These are phyloP conservation scores for Petromus typicus DNA, from an alignment of 2,113 vertebrate genomes.

Conservation along the genomic window DNA sequence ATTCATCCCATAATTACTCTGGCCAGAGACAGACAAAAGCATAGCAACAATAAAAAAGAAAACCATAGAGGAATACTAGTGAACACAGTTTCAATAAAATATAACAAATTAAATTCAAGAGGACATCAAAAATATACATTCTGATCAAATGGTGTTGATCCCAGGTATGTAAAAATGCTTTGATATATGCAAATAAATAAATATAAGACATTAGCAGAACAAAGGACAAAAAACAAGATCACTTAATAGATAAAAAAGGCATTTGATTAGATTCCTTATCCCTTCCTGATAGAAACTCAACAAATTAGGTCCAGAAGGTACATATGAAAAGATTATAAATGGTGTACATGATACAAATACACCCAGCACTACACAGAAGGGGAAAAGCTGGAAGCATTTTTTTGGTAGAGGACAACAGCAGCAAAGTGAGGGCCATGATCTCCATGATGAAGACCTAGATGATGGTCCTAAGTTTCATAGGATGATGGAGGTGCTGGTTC, in stretches of 20 bases:
- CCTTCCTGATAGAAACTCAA: neutral
- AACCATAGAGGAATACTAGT: neutral
- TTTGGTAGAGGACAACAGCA: neutral
- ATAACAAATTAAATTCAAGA: neutral
- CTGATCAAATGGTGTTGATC: neutral
- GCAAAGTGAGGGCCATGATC: neutral
- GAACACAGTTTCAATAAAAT: neutral
- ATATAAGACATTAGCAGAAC: neutral
- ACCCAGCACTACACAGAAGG: neutral
- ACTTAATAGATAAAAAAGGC: neutral
- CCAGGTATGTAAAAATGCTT: neutral
- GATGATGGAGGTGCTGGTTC: neutral
- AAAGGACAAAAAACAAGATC: neutral
- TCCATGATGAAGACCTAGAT: neutral
- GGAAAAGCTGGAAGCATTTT: neutral
- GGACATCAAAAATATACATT: neutral
- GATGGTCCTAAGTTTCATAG: neutral
- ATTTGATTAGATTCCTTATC: neutral
- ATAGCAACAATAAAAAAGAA: neutral
- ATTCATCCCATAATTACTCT: neutral
- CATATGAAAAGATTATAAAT: neutral
- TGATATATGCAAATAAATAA: neutral
- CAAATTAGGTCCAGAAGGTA: neutral
- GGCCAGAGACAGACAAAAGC: neutral
- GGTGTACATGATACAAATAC: neutral